Conservation (phyloP, 2,113 vertebrate genomes). For the Isichthys henryi region DNA sequence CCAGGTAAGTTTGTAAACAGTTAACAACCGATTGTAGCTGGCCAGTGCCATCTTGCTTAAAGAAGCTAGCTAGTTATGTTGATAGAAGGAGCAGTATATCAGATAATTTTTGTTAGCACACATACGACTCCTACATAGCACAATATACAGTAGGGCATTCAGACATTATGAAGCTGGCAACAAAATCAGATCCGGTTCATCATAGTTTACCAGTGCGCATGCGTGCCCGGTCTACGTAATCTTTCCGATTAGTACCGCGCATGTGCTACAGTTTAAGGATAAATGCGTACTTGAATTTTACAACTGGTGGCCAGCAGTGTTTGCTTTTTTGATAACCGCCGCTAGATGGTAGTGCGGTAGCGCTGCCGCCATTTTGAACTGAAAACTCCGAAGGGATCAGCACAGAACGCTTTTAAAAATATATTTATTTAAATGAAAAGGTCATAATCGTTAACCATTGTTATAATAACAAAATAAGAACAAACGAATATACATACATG, state of each 20-base stretch:
- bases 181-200: not conserved
- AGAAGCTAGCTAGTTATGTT: not conserved
- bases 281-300: not conserved
- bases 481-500: too few relatives aligned
- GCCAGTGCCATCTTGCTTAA: slow-evolving; percentile 33
- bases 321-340: not conserved
- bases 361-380: not conserved
- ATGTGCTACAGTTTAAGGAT: not conserved
- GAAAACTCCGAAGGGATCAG: not conserved
- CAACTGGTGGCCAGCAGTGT: not conserved
- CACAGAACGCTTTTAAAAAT: not conserved
- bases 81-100: not conserved
- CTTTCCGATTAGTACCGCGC: not conserved
- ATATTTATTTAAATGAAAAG: not conserved
- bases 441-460: too few relatives aligned
- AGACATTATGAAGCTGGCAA: not conserved
- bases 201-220: not conserved
- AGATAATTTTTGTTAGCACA: not conserved
- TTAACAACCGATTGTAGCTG: slow-evolving; percentile 35
- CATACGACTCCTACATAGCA: not conserved
- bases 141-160: not conserved
- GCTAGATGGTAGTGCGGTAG: not conserved
- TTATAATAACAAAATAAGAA: too few relatives aligned
- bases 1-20: slow-evolving; percentile 24
- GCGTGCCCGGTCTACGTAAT: not conserved